phyloP scores from a whole-genome alignment of 2,113 vertebrate species.

The Euleptes europaea region DNA sequence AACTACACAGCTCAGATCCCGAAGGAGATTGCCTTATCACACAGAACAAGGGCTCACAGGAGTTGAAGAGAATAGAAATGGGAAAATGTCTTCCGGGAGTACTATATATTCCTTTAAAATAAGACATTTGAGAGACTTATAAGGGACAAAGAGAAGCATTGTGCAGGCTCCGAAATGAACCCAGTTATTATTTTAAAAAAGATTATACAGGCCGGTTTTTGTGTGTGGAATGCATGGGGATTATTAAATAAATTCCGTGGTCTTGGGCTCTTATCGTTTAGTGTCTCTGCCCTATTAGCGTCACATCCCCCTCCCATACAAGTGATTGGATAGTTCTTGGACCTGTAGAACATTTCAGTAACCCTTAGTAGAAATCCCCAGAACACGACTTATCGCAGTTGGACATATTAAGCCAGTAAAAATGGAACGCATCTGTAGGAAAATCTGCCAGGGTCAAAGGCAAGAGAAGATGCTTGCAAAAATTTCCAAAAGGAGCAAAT shows the following conservation, averaged over 20 bases:
- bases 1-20: conserved; percentile 87
- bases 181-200: conserved; percentile 77
- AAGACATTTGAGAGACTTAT: conserved; percentile 85
- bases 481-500: conserved; percentile 42
- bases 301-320: conserved; percentile 46
- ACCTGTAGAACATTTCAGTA: conserved; percentile 56
- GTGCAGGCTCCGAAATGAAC: conserved; percentile 76
- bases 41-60: conserved; percentile 84
- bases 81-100: conserved; percentile 85
- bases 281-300: conserved; percentile 61
- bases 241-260: conserved; percentile 70
- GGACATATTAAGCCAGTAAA: conserved; percentile 41
- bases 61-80: conserved; percentile 86
- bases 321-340: conserved; percentile 60
- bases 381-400: conserved; percentile 58
- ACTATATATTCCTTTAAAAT: conserved; percentile 85
- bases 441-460: conserved; percentile 37
- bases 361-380: conserved; percentile 54
- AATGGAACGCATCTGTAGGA: conserved; percentile 24
- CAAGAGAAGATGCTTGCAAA: conserved; percentile 41
- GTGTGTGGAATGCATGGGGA: conserved; percentile 64
- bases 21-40: conserved; percentile 88
- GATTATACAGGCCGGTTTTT: conserved; percentile 69
- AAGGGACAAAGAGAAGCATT: conserved; percentile 81
- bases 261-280: conserved; percentile 56